phyloP scores from a whole-genome alignment of 2,888 invertebrate species.

The Orchesellides sinensis region DNA sequence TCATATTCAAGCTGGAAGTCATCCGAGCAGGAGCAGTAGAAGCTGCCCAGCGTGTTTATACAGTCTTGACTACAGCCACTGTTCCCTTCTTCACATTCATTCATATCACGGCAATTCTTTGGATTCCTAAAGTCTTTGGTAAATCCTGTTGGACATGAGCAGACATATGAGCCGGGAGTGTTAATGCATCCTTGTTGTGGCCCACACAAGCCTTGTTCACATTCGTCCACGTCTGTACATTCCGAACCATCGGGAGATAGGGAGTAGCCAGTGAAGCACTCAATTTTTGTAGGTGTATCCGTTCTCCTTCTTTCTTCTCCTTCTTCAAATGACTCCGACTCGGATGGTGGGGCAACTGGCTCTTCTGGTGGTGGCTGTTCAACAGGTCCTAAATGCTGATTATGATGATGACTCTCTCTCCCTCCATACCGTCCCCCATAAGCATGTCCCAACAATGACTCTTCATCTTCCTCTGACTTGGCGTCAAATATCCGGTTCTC shows the following conservation, averaged over 20 bases:
- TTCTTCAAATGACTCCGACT: slow-evolving; percentile 18
- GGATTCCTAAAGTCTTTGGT: slow-evolving; percentile 73
- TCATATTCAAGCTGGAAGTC: slow-evolving; percentile 71
- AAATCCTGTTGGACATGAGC: slow-evolving; percentile 80
- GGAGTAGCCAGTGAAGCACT: slow-evolving; percentile 72
- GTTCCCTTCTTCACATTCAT: slow-evolving; percentile 75
- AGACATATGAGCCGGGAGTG: slow-evolving; percentile 80
- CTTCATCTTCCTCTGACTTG: slow-evolving; percentile 23
- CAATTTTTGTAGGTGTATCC: slow-evolving; percentile 64
- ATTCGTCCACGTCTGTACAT: slow-evolving; percentile 76
- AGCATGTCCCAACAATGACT: slow-evolving; percentile 19
- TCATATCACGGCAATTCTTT: slow-evolving; percentile 75
- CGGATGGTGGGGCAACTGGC: slow-evolving; percentile 32
- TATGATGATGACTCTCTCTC: neutral
- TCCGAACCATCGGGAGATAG: slow-evolving; percentile 70
- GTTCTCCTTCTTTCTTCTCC: slow-evolving; percentile 9
- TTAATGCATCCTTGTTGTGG: slow-evolving; percentile 80
- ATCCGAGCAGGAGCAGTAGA: slow-evolving; percentile 75
- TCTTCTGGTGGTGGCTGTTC: slow-evolving; percentile 32
- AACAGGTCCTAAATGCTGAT: slow-evolving; percentile 24
- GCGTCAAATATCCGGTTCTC: slow-evolving; percentile 54
- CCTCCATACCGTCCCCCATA: neutral
- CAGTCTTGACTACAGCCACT: slow-evolving; percentile 76
- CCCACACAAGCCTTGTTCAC: slow-evolving; percentile 75
- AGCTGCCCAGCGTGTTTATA: slow-evolving; percentile 75